These are phyloP conservation scores for Pachycephala philippinensis DNA, from an alignment of 2,113 vertebrate genomes.

Conservation along the genomic window DNA sequence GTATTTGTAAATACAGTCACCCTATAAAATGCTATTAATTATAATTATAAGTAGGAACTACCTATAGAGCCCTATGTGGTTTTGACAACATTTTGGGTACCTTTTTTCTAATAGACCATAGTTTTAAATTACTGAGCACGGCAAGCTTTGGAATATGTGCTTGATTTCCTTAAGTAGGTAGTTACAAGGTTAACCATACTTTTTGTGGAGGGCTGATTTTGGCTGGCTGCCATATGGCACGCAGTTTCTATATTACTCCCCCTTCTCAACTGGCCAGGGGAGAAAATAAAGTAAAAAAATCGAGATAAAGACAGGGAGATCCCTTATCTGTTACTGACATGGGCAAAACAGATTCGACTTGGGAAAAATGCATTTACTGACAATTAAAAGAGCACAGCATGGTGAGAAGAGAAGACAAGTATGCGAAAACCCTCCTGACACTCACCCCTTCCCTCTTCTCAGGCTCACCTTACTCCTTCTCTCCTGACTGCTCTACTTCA, in stretches of 20 bases:
- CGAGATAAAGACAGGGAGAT: rapidly evolving
- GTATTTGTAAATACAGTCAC: not conserved
- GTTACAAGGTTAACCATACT: not conserved
- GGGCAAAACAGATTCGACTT: not conserved
- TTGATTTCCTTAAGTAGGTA: not conserved
- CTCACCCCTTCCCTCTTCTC: not conserved
- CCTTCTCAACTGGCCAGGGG: not conserved
- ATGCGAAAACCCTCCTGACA: not conserved
- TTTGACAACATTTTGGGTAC: not conserved
- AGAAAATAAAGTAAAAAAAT: not conserved
- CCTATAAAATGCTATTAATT: not conserved
- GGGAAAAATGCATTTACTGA: not conserved
- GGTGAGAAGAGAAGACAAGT: not conserved
- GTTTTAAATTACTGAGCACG: not conserved
- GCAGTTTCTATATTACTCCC: not conserved
- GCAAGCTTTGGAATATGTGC: not conserved
- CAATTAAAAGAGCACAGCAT: not conserved
- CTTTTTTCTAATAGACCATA: not conserved
- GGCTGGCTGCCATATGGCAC: not conserved
- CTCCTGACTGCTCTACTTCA: not conserved
- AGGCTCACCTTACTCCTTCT: not conserved
- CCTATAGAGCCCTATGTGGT: not conserved
- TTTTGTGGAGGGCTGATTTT: not conserved
- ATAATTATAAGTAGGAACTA: not conserved
- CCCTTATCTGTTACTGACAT: rapidly evolving